These are phyloP conservation scores for Epizoanthus rinbou DNA, from an alignment of 92 coral and sea anemone species.

Conservation along the genomic window DNA sequence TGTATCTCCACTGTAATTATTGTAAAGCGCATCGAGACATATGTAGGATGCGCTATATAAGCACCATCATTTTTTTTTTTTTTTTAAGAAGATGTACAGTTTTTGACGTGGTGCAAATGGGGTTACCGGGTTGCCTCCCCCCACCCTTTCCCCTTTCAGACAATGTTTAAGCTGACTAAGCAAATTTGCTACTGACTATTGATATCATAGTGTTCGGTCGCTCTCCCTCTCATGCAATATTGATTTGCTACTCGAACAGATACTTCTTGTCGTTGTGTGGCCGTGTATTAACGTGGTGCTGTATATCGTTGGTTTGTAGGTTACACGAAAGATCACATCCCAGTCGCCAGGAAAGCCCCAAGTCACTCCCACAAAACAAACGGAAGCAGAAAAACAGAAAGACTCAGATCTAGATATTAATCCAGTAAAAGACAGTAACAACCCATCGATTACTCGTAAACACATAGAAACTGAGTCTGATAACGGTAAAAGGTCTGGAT, in stretches of 20 bases:
- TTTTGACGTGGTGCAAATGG: too few species aligned
- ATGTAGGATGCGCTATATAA: too few species aligned
- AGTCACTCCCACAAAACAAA: neutral
- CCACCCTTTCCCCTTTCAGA: too few species aligned
- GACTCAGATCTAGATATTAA: neutral
- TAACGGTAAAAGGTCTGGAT: too few species aligned
- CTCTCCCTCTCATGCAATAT: neutral
- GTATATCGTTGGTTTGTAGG: constrained; percentile 7
- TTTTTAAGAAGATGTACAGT: too few species aligned
- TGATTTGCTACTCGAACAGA: neutral
- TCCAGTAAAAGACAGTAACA: neutral
- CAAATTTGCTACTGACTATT: too few species aligned
- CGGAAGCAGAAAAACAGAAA: neutral
- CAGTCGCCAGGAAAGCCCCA: constrained; percentile 33
- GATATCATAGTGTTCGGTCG: neutral
- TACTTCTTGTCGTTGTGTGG: neutral
- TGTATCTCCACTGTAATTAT: too few species aligned
- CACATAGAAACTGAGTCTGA: neutral
- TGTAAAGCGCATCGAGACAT: too few species aligned
- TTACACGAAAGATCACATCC: constrained; percentile 35
- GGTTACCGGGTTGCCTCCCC: too few species aligned
- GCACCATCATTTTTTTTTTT: too few species aligned
- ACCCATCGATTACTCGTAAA: too few species aligned
- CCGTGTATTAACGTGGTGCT: neutral
- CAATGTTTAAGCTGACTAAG: too few species aligned